Conservation (phyloP, 2,797 vertebrate species). For the Eospalax fontanierii region DNA sequence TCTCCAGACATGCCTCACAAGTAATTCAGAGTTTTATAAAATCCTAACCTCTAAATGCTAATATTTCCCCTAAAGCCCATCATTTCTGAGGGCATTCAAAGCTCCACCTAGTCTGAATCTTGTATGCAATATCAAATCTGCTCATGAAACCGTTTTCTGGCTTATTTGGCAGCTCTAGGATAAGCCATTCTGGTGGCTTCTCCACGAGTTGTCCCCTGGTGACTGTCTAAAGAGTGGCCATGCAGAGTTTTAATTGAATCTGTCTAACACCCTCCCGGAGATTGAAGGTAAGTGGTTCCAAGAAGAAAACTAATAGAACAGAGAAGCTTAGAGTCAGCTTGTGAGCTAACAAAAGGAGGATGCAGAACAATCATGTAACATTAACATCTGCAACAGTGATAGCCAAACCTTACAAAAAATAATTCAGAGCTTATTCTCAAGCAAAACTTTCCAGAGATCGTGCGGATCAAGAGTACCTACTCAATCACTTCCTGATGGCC, state of each 20-base stretch:
- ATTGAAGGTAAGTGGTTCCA: constrained; percentile 75
- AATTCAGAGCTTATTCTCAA: constrained; percentile 8
- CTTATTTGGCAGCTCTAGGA: constrained; percentile 49
- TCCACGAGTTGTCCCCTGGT: constrained; percentile 38
- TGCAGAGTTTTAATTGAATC: constrained; percentile 76
- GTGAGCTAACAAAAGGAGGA: constrained; percentile 27
- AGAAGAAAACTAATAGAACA: constrained; percentile 64
- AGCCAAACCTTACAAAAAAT: constrained; percentile 18
- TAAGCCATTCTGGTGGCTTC: constrained; percentile 32
- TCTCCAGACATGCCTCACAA: not conserved
- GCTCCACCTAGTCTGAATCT: not conserved
- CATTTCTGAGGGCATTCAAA: constrained; percentile 39
- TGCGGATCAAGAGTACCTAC: constrained; percentile 6
- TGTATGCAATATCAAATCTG: constrained; percentile 10
- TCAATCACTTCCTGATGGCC: constrained; percentile 20
- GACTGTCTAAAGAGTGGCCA: not conserved
- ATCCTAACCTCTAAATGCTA: constrained; percentile 10
- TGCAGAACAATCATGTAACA: not conserved
- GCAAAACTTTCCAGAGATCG: constrained; percentile 41
- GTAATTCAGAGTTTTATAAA: constrained; percentile 44
- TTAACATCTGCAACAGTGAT: constrained; percentile 15
- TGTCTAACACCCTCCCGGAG: constrained; percentile 57
- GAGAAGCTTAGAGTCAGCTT: constrained; percentile 45
- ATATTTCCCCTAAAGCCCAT: not conserved
- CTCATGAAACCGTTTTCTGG: constrained; percentile 49